These are phyloP conservation scores for Catagonus wagneri DNA, from an alignment of 2,113 vertebrate genomes.

Conservation along the genomic window DNA sequence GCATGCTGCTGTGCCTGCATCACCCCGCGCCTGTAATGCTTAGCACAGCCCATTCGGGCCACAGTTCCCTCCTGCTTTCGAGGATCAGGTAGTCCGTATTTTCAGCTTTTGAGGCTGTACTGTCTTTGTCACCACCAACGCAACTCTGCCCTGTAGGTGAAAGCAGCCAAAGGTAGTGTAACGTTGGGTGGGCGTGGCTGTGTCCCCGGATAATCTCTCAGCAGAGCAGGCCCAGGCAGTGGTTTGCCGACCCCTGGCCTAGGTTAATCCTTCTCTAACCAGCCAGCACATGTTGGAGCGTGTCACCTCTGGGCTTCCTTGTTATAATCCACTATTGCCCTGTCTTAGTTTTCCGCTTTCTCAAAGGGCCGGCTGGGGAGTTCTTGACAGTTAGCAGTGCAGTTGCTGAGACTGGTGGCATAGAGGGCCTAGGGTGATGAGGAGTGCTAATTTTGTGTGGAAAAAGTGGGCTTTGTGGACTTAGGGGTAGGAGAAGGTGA, in stretches of 20 bases:
- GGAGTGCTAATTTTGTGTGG: not conserved
- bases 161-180: not conserved
- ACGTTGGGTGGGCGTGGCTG: not conserved
- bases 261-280: not conserved
- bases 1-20: not conserved
- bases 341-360: constrained; percentile 5
- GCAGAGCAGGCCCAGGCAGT: not conserved
- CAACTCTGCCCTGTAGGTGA: not conserved
- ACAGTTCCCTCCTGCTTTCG: not conserved
- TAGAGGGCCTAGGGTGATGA: not conserved
- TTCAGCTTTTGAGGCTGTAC: not conserved
- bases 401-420: not conserved
- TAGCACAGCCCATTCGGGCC: not conserved
- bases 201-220: not conserved
- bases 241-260: not conserved
- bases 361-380: not conserved
- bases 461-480: not conserved
- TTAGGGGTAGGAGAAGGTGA: not conserved
- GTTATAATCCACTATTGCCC: not conserved
- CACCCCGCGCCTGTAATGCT: not conserved
- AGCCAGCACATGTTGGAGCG: not conserved
- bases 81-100: not conserved
- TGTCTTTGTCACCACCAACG: not conserved
- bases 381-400: not conserved
- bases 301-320: not conserved